Conservation (phyloP, 2,113 vertebrate species). For the Macrotus californicus region DNA sequence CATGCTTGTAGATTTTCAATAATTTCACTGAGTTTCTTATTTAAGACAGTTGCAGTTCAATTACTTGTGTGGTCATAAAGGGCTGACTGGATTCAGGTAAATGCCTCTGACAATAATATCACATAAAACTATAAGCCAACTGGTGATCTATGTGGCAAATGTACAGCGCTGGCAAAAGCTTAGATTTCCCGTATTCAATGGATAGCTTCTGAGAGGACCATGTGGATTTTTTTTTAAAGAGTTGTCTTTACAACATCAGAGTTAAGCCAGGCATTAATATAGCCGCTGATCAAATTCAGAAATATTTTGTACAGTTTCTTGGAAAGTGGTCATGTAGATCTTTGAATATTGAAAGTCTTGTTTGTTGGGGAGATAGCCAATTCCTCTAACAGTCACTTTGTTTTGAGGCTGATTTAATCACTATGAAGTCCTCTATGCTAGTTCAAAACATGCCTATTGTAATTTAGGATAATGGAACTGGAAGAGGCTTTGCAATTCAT, state of each 20-base stretch:
- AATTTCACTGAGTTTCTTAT: background rate
- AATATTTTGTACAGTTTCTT: background rate
- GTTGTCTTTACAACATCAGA: background rate
- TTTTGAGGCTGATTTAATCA: background rate
- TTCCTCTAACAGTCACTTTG: background rate
- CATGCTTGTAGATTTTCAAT: background rate
- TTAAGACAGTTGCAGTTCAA: background rate
- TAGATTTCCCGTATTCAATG: background rate
- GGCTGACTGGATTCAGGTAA: background rate
- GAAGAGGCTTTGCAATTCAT: background rate
- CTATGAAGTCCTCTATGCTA: background rate
- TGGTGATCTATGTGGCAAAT: background rate
- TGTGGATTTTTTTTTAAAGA: background rate
- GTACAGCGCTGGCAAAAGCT: background rate
- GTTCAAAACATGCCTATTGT: background rate
- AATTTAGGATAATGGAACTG: background rate
- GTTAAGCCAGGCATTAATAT: background rate
- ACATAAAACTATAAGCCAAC: background rate
- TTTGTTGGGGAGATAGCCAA: background rate
- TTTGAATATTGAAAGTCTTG: background rate
- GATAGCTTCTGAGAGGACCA: background rate
- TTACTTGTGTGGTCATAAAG: background rate
- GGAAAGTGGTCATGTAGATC: background rate
- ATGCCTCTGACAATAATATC: background rate
- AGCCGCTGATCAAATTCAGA: background rate